A percentile compares a stretch with the other conserved stretches of the same genome.
Conservation (phyloP, 1,140 invertebrate genomes). For the Thalassaphorura encarpata region DNA sequence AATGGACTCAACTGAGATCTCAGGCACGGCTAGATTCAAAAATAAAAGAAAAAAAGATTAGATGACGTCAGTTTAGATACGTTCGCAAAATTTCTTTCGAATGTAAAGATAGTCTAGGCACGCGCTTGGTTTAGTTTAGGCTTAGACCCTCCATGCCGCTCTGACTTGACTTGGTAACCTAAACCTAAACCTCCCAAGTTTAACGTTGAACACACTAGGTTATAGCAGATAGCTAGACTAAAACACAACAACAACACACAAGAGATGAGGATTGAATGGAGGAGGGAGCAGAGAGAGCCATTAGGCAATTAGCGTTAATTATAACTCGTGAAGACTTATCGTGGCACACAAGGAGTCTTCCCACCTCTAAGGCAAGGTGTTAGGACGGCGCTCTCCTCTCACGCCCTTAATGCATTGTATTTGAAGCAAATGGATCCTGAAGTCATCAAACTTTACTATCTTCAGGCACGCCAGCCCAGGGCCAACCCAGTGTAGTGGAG, state of each 20-base stretch:
- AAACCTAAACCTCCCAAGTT: not conserved
- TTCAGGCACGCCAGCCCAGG: constrained; percentile 2
- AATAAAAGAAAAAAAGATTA: constrained; percentile 11
- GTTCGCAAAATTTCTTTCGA: no score
- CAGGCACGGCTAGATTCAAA: constrained; percentile 47
- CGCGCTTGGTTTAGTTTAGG: no score
- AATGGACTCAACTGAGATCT: constrained; percentile 61
- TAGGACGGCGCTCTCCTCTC: not conserved
- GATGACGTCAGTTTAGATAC: not conserved
- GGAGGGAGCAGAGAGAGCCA: not conserved
- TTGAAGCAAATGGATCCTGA: not conserved
- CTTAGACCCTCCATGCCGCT: not conserved
- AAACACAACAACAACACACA: not conserved
- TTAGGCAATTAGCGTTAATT: constrained; percentile 27
- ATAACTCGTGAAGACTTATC: constrained; percentile 12
- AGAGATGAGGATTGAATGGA: not conserved
- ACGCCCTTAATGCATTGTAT: not conserved
- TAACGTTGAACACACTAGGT: not conserved
- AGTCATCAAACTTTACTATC: constrained; percentile 20
- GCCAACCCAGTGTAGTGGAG: not conserved
- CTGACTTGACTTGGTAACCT: not conserved
- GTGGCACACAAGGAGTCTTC: no score
- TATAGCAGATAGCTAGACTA: not conserved
- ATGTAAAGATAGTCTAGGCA: no score
- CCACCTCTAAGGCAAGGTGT: not conserved